A percentile compares a stretch with the other conserved stretches of the same genome.
These are phyloP conservation scores for Gadus macrocephalus DNA, from an alignment of 2,113 vertebrate genomes.

Conservation along the genomic window DNA sequence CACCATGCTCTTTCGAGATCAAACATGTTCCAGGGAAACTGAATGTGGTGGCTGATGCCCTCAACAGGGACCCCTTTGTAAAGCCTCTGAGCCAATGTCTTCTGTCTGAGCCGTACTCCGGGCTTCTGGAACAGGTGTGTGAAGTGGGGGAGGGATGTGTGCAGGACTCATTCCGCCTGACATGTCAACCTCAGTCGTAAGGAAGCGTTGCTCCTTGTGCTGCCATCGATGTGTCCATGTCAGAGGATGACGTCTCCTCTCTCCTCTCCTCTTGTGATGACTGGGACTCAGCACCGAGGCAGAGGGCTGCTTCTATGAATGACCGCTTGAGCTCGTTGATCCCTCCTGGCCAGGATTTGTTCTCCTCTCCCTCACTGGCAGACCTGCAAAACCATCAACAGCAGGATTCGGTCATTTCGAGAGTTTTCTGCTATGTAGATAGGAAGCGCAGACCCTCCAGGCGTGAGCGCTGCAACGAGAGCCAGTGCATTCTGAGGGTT, in stretches of 20 bases:
- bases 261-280: neutral
- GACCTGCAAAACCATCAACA: too few species aligned
- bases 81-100: neutral
- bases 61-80: constrained; percentile 9
- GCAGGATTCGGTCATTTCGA: too few species aligned
- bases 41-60: neutral
- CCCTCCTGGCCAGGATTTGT: too few species aligned
- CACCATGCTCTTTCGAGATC: constrained; percentile 7
- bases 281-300: neutral
- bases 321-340: too few species aligned
- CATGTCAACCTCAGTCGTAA: neutral
- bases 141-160: neutral
- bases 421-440: neutral
- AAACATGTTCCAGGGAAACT: neutral
- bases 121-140: neutral
- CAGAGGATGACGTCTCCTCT: neutral
- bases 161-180: neutral
- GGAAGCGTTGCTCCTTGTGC: neutral
- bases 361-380: too few species aligned
- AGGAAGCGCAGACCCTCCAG: constrained; percentile 7
- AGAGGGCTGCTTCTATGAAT: neutral
- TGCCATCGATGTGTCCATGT: neutral
- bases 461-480: neutral
- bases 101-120: neutral
- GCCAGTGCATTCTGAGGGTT: neutral